Base-by-base conservation (phyloP, 2,797 vertebrate genomes). In the Oreonectes daqikongensis region DNA sequence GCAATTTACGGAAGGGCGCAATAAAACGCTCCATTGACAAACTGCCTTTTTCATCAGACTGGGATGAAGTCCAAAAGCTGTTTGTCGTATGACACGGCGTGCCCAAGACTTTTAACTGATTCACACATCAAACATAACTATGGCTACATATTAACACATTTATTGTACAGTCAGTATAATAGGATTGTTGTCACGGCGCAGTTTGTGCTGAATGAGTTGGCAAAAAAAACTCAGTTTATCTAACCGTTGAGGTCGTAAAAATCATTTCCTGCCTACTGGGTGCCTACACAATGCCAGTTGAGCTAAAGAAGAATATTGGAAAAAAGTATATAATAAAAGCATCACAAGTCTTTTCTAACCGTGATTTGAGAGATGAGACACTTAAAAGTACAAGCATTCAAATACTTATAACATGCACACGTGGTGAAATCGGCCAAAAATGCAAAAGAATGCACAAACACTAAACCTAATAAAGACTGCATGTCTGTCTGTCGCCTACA, bases 11-110 rank as follows among this genome's bases (percentile, higher is more conserved):
- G 72, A 75, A 35, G 57, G 48, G 32, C 28, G 20, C 42, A 53
- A 46, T 69, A 79, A 68, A 79, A 69, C 20, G 24, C 17, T 68
- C n/a, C 57, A 50, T 11, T 40, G 59, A 26, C 59, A 75, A 72
- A 80, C 69, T 30, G 46, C 65, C 66, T 66, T 38, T 38, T 66
- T 61, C 69, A 28, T 44, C 18, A 71, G 60, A 60, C 72, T 70
- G 42, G 60, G 72, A 75, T 42, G 17, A 79, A 72, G 69, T 72
- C 81, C 81, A 79, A 66, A 48, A 70, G 46, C 71, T 53, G 65
- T 66, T 66, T 53, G 40, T 65, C 40, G 48, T 38, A 75, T 35
- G 68, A 75, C 44, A 55, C 14, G 40, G 53, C 22, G 24, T 30
- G 20, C 28, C 48, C 68, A 75, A 69, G 57, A 48, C 32, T 64